Evolutionary conservation across 2,888 invertebrate species (phyloP), one percentile per base, ranked within the genome.

Genomic region (Lottia gigantea): DNA sequence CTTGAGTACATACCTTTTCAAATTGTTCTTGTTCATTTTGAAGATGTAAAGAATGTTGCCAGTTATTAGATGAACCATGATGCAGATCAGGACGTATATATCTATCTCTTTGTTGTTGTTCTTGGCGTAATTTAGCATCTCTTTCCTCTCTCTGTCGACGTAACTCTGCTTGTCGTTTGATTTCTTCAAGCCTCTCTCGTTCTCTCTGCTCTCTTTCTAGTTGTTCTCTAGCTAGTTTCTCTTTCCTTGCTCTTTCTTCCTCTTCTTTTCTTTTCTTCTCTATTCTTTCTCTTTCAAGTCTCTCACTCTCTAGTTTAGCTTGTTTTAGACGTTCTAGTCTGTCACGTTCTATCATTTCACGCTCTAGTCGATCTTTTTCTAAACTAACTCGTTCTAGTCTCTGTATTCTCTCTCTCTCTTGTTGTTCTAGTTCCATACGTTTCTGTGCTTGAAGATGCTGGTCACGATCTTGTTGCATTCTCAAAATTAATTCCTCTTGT

Each of bases 261-360:
- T 71, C 46, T 70, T 64, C 26, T 66, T 67, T 47, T 67, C 67
- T 45, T 62, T 67, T 62, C 66, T 55, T 47, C 55, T 70, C 14
- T 73, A 40, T 15, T 62, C 47, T 23, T 66, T 62, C n/a, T 67
- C 70, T 49, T 67, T 64, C 46, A 67, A 63, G 19, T 65, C 70
- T 23, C 47, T 67, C 47, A 46, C 63, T 63, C 15, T 25, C 40
- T 40, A 26, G 2, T 55, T 55, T 25, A 25, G 19, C 40, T 46
- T 31, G 14, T 25, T 16, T 25, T 31, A 23, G n/a, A 25, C 40
- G 25, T n/a, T 67, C 55, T 26, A 55, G 55, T 55, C 55, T 55
- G n/a, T 71, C 46, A 69, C 72, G 45, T 70, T 64, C 26, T 66
- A 67, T 31, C 62, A 65, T 23, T 67, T 67, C 61, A 64, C 62